Evolutionary conservation across 2,113 vertebrate species (phyloP), one percentile per base, ranked within the genome.

Genomic region (Camelus dromedarius): DNA sequence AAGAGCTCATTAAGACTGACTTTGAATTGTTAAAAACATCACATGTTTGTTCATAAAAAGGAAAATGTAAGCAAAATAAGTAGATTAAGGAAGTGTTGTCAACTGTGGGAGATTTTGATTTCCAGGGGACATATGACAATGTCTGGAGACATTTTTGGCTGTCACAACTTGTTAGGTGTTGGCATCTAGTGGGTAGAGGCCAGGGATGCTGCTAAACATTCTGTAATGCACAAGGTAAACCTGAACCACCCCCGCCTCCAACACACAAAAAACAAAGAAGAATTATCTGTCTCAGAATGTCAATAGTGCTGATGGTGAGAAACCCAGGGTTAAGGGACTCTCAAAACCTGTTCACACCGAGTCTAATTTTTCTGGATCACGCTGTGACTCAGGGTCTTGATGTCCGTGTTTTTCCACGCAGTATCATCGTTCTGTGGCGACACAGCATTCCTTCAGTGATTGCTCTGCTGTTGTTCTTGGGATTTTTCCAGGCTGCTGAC

Each of bases 61-160:
- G 58, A 64, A 85, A 94, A n/a, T 87, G 15, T 38, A 82, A 84
- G 32, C 60, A 91, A 89, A 86, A 75, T 79, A 77, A 81, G 75
- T 89, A 58, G 22, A 28, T 67, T 81, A 54, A 79, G 26, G 16
- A 19, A 42, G 4, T 89, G 24, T 94, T 95, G 50, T 92, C 75
- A 38, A 1, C 15, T 70, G 20, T 35, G 77, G 48, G 20, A 38
- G 28, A 42, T 73, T 89, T 70, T 73, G 62, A 26, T 79, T n/a
- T 56, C 54, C 52, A n/a, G 24, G 73, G n/a, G n/a, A 26, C 16
- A 48, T 38, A 52, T 82, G 67, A 79, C 42, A 64, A 30, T 77
- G n/a, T 93, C 73, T 94, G 70, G 85, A 79, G 86, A 75, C 6
- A 18, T 64, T 95, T 95, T 94, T 72, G 83, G 58, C 64, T 92